Conservation (phyloP, 2,888 invertebrate species). For the Eupithecia pulchellata region DNA sequence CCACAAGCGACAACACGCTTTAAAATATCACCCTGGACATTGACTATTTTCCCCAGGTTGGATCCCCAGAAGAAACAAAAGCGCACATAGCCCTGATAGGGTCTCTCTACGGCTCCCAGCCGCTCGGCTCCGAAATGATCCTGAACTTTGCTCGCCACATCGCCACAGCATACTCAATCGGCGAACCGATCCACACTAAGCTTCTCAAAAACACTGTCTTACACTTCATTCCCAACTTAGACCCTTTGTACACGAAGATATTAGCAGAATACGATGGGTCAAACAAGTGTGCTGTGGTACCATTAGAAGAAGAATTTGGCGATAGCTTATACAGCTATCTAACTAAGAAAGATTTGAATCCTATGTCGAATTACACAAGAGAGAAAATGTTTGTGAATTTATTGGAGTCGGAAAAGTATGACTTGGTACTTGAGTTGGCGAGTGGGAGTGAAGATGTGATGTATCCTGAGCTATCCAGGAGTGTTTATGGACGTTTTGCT, state of each 20-base stretch:
- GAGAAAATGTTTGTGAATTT: slow-evolving; percentile 88
- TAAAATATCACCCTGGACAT: too few relatives aligned
- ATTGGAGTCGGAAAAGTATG: slow-evolving; percentile 88
- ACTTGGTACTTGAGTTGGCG: slow-evolving; percentile 89
- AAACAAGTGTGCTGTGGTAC: slow-evolving; percentile 66
- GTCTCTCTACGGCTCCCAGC: slow-evolving; percentile 92
- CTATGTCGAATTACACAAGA: slow-evolving; percentile 73
- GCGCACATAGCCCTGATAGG: slow-evolving; percentile 94
- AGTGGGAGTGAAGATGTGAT: slow-evolving; percentile 89
- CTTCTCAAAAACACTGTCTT: slow-evolving; percentile 90
- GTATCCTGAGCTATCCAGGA: slow-evolving; percentile 73
- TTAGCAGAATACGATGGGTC: slow-evolving; percentile 61
- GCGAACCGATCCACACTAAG: slow-evolving; percentile 87
- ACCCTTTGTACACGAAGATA: slow-evolving; percentile 65
- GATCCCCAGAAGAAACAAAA: slow-evolving; percentile 91
- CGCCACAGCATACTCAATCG: slow-evolving; percentile 88
- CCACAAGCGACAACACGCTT: too few relatives aligned
- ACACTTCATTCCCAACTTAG: slow-evolving; percentile 90
- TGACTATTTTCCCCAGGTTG: slow-evolving; percentile 83
- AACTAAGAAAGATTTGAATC: slow-evolving; percentile 73
- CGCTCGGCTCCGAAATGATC: slow-evolving; percentile 93
- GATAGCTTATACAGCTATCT: slow-evolving; percentile 85
- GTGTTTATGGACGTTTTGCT: slow-evolving; percentile 80
- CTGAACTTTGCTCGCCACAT: slow-evolving; percentile 93
- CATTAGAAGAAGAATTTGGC: slow-evolving; percentile 87